Evolutionary conservation across 2,113 vertebrate genomes (phyloP).

Genomic region (Myiozetetes cayanensis): DNA sequence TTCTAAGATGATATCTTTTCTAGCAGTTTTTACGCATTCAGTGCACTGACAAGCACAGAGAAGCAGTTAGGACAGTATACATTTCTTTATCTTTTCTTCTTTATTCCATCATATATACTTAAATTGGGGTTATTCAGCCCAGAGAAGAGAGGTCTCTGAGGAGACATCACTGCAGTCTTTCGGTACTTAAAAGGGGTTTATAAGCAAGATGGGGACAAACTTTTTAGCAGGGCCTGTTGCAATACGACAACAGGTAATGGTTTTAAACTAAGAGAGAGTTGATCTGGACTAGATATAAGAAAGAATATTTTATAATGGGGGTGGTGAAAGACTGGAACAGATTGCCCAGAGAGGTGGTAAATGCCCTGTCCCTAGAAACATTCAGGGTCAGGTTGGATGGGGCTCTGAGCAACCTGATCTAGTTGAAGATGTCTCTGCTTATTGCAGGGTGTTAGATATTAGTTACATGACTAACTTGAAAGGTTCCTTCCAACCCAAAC

Average conservation of each 20-base stretch:
- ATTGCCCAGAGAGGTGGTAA: background rate
- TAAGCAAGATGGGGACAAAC: background rate
- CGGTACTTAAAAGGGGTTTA: background rate
- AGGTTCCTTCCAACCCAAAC: background rate
- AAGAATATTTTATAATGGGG: background rate
- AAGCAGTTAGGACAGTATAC: background rate
- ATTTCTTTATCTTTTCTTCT: background rate
- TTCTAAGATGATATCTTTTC: background rate
- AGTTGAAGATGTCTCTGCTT: background rate
- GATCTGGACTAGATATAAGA: background rate
- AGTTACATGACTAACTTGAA: background rate
- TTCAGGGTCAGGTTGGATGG: background rate
- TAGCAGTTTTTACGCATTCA: background rate
- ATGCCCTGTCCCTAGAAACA: background rate
- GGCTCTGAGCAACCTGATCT: background rate
- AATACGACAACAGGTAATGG: background rate
- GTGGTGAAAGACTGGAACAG: background rate
- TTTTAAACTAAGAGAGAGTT: background rate
- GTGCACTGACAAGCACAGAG: background rate
- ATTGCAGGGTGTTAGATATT: background rate
- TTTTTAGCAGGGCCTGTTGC: background rate
- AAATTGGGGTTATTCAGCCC: background rate
- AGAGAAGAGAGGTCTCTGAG: background rate
- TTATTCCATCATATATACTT: background rate
- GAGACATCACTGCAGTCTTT: background rate